Conservation (phyloP, 2,888 invertebrate species). For the Gastrophysa polygoni region DNA sequence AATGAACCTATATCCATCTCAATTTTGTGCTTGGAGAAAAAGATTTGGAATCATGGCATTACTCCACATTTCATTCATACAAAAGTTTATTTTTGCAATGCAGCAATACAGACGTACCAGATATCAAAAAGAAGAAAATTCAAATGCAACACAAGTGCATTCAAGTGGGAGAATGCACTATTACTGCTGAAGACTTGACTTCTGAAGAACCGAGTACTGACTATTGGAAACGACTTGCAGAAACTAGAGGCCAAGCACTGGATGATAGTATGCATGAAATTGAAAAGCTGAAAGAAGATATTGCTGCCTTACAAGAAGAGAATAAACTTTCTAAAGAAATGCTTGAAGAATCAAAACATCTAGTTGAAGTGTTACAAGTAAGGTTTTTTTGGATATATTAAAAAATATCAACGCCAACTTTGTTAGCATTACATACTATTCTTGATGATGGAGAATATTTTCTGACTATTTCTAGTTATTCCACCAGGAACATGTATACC, state of each 20-base stretch:
- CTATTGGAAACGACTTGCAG: conserved; percentile 79
- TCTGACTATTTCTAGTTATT: no score
- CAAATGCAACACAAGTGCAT: conserved; percentile 63
- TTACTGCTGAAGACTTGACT: conserved; percentile 73
- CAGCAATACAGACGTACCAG: conserved; percentile 35
- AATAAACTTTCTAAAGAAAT: conserved; percentile 71
- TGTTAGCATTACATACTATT: no score
- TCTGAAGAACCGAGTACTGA: conserved; percentile 72
- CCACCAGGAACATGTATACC: no score
- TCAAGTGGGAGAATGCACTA: conserved; percentile 65
- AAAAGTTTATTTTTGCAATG: conserved; percentile 1
- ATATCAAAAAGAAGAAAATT: conserved; percentile 54
- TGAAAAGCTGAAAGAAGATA: conserved; percentile 63
- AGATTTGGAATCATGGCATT: neutral
- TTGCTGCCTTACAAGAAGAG: conserved; percentile 63
- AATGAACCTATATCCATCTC: no score
- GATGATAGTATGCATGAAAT: conserved; percentile 77
- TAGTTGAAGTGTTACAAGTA: conserved; percentile 79
- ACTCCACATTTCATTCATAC: conserved; percentile 6
- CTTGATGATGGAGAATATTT: no score
- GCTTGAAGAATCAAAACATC: conserved; percentile 74
- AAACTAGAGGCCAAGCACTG: conserved; percentile 73
- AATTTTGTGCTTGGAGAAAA: neutral
- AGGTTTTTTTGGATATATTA: no score
- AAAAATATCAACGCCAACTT: no score